A percentile compares a stretch with the other conserved stretches of the same genome.
Conservation (phyloP, 2,888 invertebrate species). For the Drosophila melanosoma region DNA sequence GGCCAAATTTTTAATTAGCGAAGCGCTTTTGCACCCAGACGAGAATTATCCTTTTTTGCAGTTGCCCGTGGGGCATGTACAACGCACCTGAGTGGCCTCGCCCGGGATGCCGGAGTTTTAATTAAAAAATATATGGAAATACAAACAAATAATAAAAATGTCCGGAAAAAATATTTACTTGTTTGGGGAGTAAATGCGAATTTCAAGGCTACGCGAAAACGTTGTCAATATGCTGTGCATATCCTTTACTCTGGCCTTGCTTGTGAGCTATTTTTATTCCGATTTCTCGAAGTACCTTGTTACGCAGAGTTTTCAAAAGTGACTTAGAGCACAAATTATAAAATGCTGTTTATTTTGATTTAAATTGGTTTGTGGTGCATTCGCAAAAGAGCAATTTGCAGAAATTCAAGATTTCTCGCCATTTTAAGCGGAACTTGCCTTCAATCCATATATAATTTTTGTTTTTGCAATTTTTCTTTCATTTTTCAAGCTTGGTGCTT, state of each 20-base stretch:
- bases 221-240: conserved; percentile 35
- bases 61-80: conserved; percentile 30
- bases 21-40: conserved; percentile 39
- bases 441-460: conserved; percentile 25
- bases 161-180: conserved; percentile 47
- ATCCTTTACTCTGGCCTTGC: conserved; percentile 13
- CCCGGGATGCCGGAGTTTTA: conserved; percentile 51
- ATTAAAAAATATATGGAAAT: conserved; percentile 64
- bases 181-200: conserved; percentile 15
- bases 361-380: conserved; percentile 69
- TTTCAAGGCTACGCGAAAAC: conserved; percentile 29
- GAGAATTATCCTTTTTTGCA: conserved; percentile 34
- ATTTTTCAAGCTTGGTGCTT: conserved; percentile 15
- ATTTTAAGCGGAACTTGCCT: conserved; percentile 49
- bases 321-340: conserved; percentile 28
- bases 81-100: conserved; percentile 43
- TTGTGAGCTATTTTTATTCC: neutral
- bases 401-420: conserved; percentile 20
- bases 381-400: conserved; percentile 44
- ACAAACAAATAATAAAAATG: conserved; percentile 37
- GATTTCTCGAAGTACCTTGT: conserved; percentile 8
- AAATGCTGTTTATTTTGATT: conserved; percentile 46
- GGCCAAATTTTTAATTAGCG: conserved; percentile 72
- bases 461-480: conserved; percentile 9
- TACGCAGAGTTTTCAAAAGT: conserved; percentile 17